Evolutionary conservation across 2,888 invertebrate species (phyloP), one percentile per base, ranked within the genome.

Genomic region (Anodontia alba): DNA sequence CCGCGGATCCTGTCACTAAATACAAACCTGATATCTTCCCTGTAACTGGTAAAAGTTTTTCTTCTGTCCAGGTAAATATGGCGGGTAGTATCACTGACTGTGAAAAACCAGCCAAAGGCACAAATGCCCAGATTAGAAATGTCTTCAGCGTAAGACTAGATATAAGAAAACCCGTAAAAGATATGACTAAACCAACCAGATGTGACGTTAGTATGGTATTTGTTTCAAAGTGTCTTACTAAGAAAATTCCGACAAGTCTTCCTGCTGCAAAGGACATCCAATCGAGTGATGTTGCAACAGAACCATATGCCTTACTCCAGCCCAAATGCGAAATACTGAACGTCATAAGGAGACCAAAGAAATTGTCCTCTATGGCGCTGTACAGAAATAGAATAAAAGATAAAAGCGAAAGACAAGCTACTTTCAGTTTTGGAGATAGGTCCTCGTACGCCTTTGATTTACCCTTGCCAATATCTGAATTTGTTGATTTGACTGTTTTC

Each of bases 11-110:
- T 29, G 26, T 43, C 43, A 69, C 46, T 69, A 69, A 69, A 43
- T 69, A 69, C 17, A 69, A 46, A 15, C 43, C 23, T 42, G 69
- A 38, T 69, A 69, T 42, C 20, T 69, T 69, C 7, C 69, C 69
- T 10, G 69, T 26, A n/a, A 69, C 69, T 10, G 69, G 69, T 23
- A 69, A 43, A 23, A 69, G 5, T 26, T n/a, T 26, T 69, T 69
- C 69, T 29, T 69, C 69, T 29, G 69, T 69, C 69, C 69, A 69
- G 1, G 69, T 29, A 43, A 69, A 69, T 26, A 69, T 8, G 38
- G 46, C 7, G 1, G 69, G 69, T n/a, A 69, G 15, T 23, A 69
- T 69, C 12, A 69, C 43, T 20, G 69, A 69, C 12, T 26, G 17
- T 3, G 69, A 23, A 38, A 69, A 69, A 2, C 69, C 69, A 42